Base-by-base conservation (phyloP, 53 echinoderm and acorn worm species). In the Patiria pectinifera region DNA sequence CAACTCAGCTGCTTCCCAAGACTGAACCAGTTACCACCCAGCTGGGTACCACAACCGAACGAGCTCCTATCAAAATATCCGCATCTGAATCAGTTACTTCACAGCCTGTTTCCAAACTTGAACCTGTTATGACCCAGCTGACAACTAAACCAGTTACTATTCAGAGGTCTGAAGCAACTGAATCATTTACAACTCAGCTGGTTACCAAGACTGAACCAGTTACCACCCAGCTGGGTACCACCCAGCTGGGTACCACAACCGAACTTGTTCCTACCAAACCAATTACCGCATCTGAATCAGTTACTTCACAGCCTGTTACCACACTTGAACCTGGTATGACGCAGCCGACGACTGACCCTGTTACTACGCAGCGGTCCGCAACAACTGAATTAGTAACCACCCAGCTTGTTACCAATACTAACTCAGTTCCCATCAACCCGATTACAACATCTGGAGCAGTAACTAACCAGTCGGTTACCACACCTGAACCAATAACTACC, bases 401-500 rank as follows among this genome's bases (percentile, higher is more conserved):
- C 24, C 26, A 47, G 46, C 45, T 69, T 14, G 72, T 86, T 43
- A 83, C 48, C 53, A 92, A 59, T 3, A 59, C 61, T 1, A 46
- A 71, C 45, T 46, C 85, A 13, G 47, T 25, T 14, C n/a, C 13
- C 11, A 26, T 45, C n/a, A 35, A 35, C 35, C 35, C 35, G 35
- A 35, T 35, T 35, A 35, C 69, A 6, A 69, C 53, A 53, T 6
- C 53, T 53, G 53, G 8, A 53, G 6, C 53, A 6, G 53, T 53
- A 35, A 53, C 53, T 53, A 8, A 5, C 6, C 53, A 76, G 23
- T 43, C 77, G 13, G 11, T 76, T 85, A 71, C 85, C 48, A 62
- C 81, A 48, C 60, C 66, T 11, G 48, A 90, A 90, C 69, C 91
- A 10, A 6, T 69, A 11, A 90, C 89, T 8, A 82, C 92, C 26